A percentile compares a stretch with the other conserved stretches of the same genome.
These are phyloP conservation scores for Channallabes apus DNA, from an alignment of 2,797 vertebrate genomes.

Conservation along the genomic window DNA sequence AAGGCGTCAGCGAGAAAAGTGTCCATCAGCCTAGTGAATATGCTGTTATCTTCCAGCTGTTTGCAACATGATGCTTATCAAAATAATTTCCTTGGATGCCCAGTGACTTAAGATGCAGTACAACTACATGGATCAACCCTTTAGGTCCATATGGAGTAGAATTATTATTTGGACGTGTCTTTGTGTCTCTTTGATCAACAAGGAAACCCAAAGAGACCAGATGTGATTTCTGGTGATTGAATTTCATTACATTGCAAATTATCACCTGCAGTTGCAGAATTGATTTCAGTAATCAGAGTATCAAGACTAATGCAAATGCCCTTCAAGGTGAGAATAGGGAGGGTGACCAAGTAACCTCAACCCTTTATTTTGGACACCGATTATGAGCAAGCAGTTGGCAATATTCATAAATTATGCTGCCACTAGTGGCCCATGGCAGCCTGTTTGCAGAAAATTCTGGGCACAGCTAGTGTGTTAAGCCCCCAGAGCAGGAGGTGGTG, in stretches of 20 bases:
- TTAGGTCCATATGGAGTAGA: slow-evolving; percentile 37
- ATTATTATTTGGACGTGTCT: slow-evolving; percentile 37
- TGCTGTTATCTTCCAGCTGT: background rate
- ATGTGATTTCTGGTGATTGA: background rate
- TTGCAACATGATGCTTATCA: slow-evolving; percentile 2
- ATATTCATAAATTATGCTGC: slow-evolving; percentile 43
- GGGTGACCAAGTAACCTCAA: background rate
- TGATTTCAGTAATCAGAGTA: slow-evolving; percentile 25
- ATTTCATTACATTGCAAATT: slow-evolving; percentile 6
- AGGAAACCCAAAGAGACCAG: background rate
- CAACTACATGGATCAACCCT: background rate
- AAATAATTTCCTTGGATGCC: slow-evolving; percentile 17
- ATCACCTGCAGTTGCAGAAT: slow-evolving; percentile 11
- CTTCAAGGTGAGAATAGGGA: background rate
- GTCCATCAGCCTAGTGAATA: slow-evolving; percentile 20
- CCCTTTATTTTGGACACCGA: slow-evolving; percentile 24
- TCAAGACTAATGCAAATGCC: slow-evolving; percentile 29
- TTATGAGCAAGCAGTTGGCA: slow-evolving; percentile 40
- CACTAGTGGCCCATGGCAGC: slow-evolving; percentile 39
- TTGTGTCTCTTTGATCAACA: slow-evolving; percentile 11
- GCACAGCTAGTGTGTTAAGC: slow-evolving; percentile 33
- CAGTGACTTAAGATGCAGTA: slow-evolving; percentile 11
- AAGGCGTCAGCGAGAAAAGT: slow-evolving; percentile 39
- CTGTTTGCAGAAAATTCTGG: slow-evolving; percentile 42
- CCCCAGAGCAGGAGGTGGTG: slow-evolving; percentile 31